Percentiles rank a stretch among this genome's conserved stretches.
Conservation (phyloP, 2,888 invertebrate species). For the Parnassius mnemosyne region DNA sequence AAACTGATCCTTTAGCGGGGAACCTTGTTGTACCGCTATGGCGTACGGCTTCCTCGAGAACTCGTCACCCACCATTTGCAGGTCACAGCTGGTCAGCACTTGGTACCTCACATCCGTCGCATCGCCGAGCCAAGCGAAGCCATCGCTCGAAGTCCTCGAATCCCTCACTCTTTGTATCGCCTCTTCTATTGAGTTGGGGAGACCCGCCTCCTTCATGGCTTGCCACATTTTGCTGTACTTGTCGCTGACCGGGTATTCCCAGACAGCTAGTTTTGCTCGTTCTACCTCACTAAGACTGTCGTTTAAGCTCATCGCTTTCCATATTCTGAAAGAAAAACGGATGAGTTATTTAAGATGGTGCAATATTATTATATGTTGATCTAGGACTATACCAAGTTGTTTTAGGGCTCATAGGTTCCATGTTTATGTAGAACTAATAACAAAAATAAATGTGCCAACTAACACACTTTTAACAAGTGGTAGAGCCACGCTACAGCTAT, state of each 20-base stretch:
- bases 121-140: conserved; percentile 96
- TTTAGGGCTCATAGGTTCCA: too few relatives aligned
- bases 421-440: too few relatives aligned
- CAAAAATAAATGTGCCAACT: too few relatives aligned
- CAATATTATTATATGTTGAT: too few relatives aligned
- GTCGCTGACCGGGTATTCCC: conserved; percentile 99
- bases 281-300: conserved; percentile 95
- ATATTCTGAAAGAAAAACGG: conserved; percentile 84
- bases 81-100: conserved; percentile 90
- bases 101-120: conserved; percentile 93
- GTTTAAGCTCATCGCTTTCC: conserved; percentile 98
- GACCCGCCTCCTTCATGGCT: conserved; percentile 91
- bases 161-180: conserved; percentile 85
- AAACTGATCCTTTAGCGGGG: conserved; percentile 95
- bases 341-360: too few relatives aligned
- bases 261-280: conserved; percentile 96
- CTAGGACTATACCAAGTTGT: too few relatives aligned
- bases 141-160: conserved; percentile 86
- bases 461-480: too few relatives aligned
- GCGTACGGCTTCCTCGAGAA: conserved; percentile 98
- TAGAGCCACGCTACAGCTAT: too few relatives aligned
- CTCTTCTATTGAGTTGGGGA: conserved; percentile 89
- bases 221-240: conserved; percentile 99
- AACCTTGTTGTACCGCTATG: conserved; percentile 97
- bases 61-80: conserved; percentile 96